Conservation (phyloP, 2,888 invertebrate species). For the Automeris io region DNA sequence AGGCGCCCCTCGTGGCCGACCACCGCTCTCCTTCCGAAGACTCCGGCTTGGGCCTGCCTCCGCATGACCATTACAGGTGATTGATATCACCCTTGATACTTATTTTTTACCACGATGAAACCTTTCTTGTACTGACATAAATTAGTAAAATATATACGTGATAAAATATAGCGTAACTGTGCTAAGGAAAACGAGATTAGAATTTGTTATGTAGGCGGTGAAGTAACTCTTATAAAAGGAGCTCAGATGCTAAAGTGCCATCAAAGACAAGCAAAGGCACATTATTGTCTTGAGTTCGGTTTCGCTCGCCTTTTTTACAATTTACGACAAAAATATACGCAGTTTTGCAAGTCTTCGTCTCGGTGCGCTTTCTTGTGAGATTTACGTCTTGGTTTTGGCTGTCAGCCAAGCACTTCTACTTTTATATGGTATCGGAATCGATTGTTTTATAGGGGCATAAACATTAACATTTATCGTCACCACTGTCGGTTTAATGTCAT, state of each 20-base stretch:
- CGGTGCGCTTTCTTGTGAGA: constrained; percentile 34
- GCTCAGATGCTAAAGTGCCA: constrained; percentile 52
- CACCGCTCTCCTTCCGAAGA: constrained; percentile 94
- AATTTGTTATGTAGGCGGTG: constrained; percentile 37
- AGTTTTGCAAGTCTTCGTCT: constrained; percentile 46
- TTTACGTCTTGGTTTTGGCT: constrained; percentile 54
- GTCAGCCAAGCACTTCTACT: constrained; percentile 54
- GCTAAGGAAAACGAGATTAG: constrained; percentile 48
- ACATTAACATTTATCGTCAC: constrained; percentile 58
- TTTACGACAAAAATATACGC: constrained; percentile 49
- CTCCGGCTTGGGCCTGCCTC: constrained; percentile 94
- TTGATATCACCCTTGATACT: constrained; percentile 29
- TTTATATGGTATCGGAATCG: constrained; percentile 61
- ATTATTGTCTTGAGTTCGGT: constrained; percentile 54
- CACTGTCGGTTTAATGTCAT: constrained; percentile 39
- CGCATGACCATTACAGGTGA: constrained; percentile 85
- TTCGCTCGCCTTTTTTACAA: constrained; percentile 60
- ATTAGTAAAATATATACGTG: neutral
- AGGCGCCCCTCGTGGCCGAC: constrained; percentile 80
- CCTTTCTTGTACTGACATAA: neutral
- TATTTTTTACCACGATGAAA: neutral
- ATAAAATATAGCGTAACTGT: constrained; percentile 4
- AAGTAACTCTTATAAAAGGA: constrained; percentile 40
- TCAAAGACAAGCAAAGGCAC: constrained; percentile 53
- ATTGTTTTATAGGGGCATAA: constrained; percentile 64